Percentiles rank a stretch among this genome's conserved stretches.
Conservation (phyloP, 2,113 vertebrate species). For the Ptilonorhynchus violaceus region DNA sequence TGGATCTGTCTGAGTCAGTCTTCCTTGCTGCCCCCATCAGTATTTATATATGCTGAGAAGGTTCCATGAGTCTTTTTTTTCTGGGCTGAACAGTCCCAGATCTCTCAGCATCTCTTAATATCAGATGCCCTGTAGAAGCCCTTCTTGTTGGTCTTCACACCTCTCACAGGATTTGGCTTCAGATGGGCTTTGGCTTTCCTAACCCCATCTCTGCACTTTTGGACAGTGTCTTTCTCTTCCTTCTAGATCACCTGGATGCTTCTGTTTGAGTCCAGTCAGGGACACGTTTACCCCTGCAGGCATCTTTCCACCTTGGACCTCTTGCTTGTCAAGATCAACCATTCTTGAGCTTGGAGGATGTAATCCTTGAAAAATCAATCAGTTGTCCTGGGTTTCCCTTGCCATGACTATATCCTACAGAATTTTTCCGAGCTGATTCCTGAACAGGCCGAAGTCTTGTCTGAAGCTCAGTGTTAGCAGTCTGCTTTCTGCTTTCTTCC, state of each 20-base stretch:
- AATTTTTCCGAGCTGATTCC: neutral
- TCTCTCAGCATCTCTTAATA: neutral
- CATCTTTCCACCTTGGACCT: neutral
- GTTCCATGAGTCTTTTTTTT: neutral
- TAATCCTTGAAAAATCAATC: neutral
- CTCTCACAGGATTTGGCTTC: neutral
- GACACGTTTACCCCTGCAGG: neutral
- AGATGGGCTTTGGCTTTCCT: neutral
- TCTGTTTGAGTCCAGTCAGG: neutral
- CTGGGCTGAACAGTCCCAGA: neutral
- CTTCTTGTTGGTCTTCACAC: neutral
- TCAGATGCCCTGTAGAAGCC: neutral
- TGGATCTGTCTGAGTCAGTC: neutral
- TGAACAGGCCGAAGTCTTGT: neutral
- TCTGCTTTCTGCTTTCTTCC: neutral
- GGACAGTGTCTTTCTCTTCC: neutral
- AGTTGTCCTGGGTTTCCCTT: neutral
- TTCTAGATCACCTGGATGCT: neutral
- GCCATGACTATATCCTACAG: neutral
- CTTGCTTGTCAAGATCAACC: neutral
- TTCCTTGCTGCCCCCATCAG: neutral
- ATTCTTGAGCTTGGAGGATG: neutral
- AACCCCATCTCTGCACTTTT: neutral
- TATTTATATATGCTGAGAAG: neutral
- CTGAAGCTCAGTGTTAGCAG: neutral